Percentiles rank a stretch among this genome's conserved stretches.
Evolutionary conservation across 2,888 invertebrate genomes (phyloP).

Genomic region (Thera obeliscata): DNA sequence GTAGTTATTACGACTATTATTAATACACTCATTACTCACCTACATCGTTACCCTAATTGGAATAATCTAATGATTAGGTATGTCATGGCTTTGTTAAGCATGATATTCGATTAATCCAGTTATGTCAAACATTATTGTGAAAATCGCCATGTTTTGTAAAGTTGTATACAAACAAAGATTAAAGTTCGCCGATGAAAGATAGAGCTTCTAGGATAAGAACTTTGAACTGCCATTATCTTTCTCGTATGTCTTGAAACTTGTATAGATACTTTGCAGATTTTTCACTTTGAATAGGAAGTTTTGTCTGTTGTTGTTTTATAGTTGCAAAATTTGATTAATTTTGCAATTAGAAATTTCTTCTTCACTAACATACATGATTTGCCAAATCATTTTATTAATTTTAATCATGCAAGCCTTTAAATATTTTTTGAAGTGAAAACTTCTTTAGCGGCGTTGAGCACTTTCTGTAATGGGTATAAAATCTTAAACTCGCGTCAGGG

Average conservation of each 20-base stretch:
- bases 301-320: conserved; percentile 33
- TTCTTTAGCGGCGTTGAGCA: no score
- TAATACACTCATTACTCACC: conserved; percentile 3
- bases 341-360: no score
- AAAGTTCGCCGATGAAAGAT: background rate
- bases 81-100: conserved; percentile 7
- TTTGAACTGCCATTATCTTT: conserved; percentile 9
- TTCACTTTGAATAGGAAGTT: conserved; percentile 17
- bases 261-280: conserved; percentile 33
- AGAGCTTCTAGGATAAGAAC: conserved; percentile 12
- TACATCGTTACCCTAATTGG: conserved; percentile 8
- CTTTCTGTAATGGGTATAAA: no score
- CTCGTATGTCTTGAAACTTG: conserved; percentile 31
- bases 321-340: conserved; percentile 14
- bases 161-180: conserved; percentile 4
- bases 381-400: no score
- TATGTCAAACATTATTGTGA: background rate
- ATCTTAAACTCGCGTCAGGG: no score
- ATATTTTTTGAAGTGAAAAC: no score
- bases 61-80: conserved; percentile 7
- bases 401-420: no score
- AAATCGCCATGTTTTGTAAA: conserved; percentile 1
- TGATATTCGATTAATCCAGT: background rate
- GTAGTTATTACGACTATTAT: background rate
- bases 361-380: background rate